Evolutionary conservation across 2,888 invertebrate species (phyloP).

Genomic region (Acrobasis consociella): DNA sequence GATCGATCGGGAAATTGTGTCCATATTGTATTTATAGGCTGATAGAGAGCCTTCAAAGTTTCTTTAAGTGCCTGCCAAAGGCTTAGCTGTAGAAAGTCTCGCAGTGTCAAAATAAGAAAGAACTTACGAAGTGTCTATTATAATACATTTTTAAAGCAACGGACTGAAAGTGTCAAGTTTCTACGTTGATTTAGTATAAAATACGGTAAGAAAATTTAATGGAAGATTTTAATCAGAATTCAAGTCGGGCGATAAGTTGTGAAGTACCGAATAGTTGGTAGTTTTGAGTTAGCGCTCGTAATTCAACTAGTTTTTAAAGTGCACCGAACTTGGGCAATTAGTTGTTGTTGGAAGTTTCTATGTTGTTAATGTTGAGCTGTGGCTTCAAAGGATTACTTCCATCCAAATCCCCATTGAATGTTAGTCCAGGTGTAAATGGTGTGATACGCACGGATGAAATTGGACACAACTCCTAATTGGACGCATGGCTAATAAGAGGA

Average conservation of each 20-base stretch:
- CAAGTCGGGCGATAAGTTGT: conserved; percentile 23
- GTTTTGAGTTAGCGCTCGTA: conserved; percentile 45
- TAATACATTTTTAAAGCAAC: conserved; percentile 1
- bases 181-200: conserved; percentile 1
- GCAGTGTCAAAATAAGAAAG: background rate
- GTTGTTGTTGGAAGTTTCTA: conserved; percentile 48
- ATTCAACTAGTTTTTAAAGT: conserved; percentile 61
- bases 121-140: conserved; percentile 1
- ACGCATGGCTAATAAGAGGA: background rate
- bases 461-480: background rate
- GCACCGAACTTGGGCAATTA: conserved; percentile 68
- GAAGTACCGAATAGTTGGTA: conserved; percentile 29
- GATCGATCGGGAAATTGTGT: no score
- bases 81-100: background rate
- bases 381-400: conserved; percentile 9
- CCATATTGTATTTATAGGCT: background rate
- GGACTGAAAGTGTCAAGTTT: background rate
- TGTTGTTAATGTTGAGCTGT: conserved; percentile 7
- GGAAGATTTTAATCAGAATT: conserved; percentile 20
- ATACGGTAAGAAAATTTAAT: conserved; percentile 10
- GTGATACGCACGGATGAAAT: background rate
- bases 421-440: no score
- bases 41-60: background rate
- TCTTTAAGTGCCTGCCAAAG: background rate
- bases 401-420: conserved; percentile 6